Evolutionary conservation across 2,888 invertebrate species (phyloP).

Genomic region (Atethmia centrago): DNA sequence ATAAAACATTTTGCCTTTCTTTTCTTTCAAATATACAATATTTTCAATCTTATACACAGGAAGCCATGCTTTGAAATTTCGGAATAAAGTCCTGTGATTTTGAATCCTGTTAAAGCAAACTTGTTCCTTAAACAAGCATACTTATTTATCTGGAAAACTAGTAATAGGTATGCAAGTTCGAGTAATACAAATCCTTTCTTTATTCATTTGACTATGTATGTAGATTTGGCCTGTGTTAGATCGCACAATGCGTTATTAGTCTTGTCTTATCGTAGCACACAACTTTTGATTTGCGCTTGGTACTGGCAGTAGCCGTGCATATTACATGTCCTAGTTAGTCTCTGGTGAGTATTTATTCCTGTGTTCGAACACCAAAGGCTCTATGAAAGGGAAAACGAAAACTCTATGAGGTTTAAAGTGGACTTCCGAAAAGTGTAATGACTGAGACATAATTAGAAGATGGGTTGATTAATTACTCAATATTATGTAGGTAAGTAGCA

Average conservation of each 20-base stretch:
- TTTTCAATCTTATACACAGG: not conserved
- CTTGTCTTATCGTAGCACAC: not conserved
- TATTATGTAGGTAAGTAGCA: slow-evolving; percentile 15
- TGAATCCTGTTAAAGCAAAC: not conserved
- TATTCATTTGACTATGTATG: not conserved
- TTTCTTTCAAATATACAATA: not conserved
- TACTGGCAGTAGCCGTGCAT: not conserved
- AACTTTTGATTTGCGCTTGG: not conserved
- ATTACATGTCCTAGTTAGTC: not conserved
- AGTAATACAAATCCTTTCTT: not conserved
- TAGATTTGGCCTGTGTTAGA: not conserved
- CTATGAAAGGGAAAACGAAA: slow-evolving; percentile 36
- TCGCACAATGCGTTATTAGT: not conserved
- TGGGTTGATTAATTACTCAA: slow-evolving; percentile 27
- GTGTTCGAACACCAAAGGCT: slow-evolving; percentile 13
- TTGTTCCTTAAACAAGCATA: not conserved
- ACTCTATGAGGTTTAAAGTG: slow-evolving; percentile 31
- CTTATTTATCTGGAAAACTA: not conserved
- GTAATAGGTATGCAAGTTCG: not conserved
- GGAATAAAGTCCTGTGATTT: not conserved
- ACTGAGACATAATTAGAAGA: slow-evolving; percentile 19
- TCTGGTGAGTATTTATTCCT: slow-evolving; percentile 23
- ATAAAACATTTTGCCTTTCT: not conserved
- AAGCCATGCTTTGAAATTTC: not conserved
- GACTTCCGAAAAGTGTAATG: slow-evolving; percentile 46